Evolutionary conservation across 2,797 vertebrate genomes (phyloP), one percentile per base, ranked within the genome.

Genomic region (Dendrocincla tyrannina): DNA sequence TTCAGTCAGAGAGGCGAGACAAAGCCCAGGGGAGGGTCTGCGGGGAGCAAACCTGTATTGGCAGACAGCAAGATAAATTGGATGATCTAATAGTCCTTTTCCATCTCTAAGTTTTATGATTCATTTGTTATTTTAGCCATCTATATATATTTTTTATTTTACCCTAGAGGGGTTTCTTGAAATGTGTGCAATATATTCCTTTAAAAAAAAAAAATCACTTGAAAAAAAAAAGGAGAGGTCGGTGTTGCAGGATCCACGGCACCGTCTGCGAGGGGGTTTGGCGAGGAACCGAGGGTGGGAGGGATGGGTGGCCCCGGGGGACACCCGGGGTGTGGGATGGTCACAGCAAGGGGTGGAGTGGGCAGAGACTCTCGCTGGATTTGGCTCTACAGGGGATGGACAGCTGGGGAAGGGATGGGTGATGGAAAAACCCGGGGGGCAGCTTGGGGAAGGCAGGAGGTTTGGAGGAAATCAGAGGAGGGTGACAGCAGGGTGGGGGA

Each of bases 51-150:
- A 92, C 94, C 96, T 96, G 85, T 16, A 89, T 70, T 64, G 91
- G 95, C 92, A 94, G 92, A 83, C 94, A 93, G 92, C 91, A 94
- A 96, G 96, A 94, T 95, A 55, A 63, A 97, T 89, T 46, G 95
- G 85, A 95, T 97, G 97, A 95, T 95, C 97, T 96, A 96, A 97
- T 97, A 91, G 94, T 88, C 86, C 93, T 96, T 93, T 66, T 95
- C 92, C 92, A 91, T 96, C 95, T 92, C 95, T 19, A 89, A 91
- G 95, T 95, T 90, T 94, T 91, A 95, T 96, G 97, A 97, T 96
- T 97, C 96, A 97, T 97, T 95, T 96, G 96, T 96, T 97, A 96
- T 97, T 96, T 96, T 95, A 97, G 96, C 93, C 90, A 91, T 96
- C 94, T 92, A 74, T 97, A 95, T 84, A 80, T 95, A 64, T 89